Evolutionary conservation across 2,113 vertebrate species (phyloP), one percentile per base, ranked within the genome.

Genomic region (Peromyscus maniculatus): DNA sequence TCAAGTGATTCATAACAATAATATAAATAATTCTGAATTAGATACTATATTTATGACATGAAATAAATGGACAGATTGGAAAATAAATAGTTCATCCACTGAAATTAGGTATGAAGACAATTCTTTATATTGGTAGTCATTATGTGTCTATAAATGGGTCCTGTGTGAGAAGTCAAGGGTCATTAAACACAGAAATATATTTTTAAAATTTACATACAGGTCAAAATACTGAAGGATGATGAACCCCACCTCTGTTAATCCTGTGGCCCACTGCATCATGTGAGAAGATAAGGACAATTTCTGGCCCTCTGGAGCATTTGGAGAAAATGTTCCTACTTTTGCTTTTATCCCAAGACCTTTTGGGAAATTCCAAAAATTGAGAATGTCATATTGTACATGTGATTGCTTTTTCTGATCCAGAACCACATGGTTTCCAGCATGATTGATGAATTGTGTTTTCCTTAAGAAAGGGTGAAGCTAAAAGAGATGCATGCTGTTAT

Each of bases 161-260:
- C 31, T 55, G 7, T 79, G 28, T 36, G 13, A 75, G 7, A 7
- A 52, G 17, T 10, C 5, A 16, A 17, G 4, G 5, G 13, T 9
- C 3, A n/a, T 10, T 36, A n/a, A 24, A 28, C 7, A 4, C 71
- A 75, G 22, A 26, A 52, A 2, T 17, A 52, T 12, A 10, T 49
- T n/a, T 49, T 64, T n/a, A 28, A 31, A 28, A 10, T 84, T 66
- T 66, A 7, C n/a, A 26, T 52, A 3, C 28, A 4, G 16, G 36
- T 4, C 1, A 33, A 13, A 2, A 3, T 21, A n/a, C 5, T 17
- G 0, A 59, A 5, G 24, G 52, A 17, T 43, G 10, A 9, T 21
- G 33, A 8, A 21, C 10, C 15, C 3, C n/a, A 95, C 36, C 86
- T 90, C 36, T 66, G 49, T 80, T 17, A 31, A 7, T 13, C 26